Percentiles rank a stretch among this genome's conserved stretches.
Evolutionary conservation across 2,797 vertebrate genomes (phyloP).

Genomic region (Dallia pectoralis): DNA sequence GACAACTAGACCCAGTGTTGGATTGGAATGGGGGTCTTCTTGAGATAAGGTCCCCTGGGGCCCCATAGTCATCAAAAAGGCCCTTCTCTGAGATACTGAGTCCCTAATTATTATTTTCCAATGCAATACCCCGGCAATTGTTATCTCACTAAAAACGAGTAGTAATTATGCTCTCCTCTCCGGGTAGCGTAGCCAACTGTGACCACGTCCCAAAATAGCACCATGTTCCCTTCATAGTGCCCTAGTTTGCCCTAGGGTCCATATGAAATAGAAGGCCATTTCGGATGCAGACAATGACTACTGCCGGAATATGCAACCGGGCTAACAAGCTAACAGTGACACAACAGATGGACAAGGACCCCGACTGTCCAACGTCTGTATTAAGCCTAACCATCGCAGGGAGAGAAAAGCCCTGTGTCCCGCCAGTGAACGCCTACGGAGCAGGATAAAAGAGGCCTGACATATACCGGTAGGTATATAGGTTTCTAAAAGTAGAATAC

Average conservation of each 20-base stretch:
- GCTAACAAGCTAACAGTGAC: not conserved
- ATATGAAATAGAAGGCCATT: not conserved
- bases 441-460: too few relatives aligned
- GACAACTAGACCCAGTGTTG: constrained; percentile 46
- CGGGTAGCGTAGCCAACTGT: not conserved
- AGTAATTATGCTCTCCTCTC: not conserved
- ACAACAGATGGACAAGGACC: not conserved
- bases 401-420: too few relatives aligned
- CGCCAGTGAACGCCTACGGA: too few relatives aligned
- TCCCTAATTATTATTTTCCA: constrained; percentile 42
- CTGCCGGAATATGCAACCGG: not conserved
- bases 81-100: constrained; percentile 41
- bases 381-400: too few relatives aligned
- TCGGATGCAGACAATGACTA: not conserved
- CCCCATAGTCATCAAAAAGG: constrained; percentile 61
- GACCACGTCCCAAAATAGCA: too few relatives aligned
- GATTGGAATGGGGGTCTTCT: constrained; percentile 53
- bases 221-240: not conserved
- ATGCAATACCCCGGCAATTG: constrained; percentile 12
- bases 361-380: too few relatives aligned
- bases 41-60: constrained; percentile 52
- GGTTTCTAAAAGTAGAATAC: too few relatives aligned
- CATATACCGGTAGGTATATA: too few relatives aligned
- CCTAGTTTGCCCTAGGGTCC: not conserved
- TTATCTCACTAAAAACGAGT: constrained; percentile 1